phyloP scores from a whole-genome alignment of 2,113 vertebrate genomes.

The Vidua macroura region DNA sequence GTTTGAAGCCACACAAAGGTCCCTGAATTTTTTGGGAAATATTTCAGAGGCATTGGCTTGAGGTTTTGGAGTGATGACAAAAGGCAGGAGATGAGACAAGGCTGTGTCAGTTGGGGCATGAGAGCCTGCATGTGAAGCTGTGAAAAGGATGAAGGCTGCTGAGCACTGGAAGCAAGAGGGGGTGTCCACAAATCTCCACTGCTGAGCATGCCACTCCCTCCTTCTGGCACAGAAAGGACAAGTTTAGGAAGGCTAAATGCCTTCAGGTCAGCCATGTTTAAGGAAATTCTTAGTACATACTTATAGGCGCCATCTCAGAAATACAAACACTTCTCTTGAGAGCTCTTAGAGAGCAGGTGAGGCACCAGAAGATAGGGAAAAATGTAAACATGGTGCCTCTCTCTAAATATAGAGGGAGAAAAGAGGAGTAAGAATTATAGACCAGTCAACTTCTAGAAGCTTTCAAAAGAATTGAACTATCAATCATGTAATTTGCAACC shows the following conservation, averaged over 20 bases:
- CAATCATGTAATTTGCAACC: constrained; percentile 29
- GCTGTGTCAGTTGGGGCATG: not conserved
- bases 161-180: not conserved
- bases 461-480: constrained; percentile 12
- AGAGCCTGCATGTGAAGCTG: not conserved
- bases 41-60: not conserved
- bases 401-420: constrained; percentile 12
- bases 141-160: not conserved
- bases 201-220: not conserved
- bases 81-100: not conserved
- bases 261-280: not conserved
- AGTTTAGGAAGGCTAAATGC: not conserved
- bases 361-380: not conserved
- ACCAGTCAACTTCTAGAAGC: constrained; percentile 23
- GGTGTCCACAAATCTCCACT: not conserved
- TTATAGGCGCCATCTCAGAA: not conserved
- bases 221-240: not conserved
- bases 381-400: constrained; percentile 5
- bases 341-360: constrained; percentile 31
- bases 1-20: not conserved
- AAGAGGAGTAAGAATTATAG: constrained; percentile 30
- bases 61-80: not conserved
- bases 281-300: not conserved
- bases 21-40: not conserved
- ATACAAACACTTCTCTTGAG: constrained; percentile 30